These are phyloP conservation scores for Adelges cooleyi DNA, from an alignment of 1,140 invertebrate species.

Conservation along the genomic window DNA sequence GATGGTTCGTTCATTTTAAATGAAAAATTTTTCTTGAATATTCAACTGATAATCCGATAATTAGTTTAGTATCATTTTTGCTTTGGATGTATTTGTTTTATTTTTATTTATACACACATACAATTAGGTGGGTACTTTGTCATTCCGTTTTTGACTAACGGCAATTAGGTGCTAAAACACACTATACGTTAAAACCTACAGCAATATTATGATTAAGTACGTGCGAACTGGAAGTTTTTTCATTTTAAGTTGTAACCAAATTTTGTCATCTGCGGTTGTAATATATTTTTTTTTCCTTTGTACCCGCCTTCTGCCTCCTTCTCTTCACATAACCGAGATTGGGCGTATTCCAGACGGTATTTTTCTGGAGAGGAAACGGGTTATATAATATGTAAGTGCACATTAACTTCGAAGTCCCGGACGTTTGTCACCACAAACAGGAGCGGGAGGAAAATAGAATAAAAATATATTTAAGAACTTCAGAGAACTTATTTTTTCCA, in stretches of 20 bases:
- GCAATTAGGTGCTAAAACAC: conserved; percentile 16
- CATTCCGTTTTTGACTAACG: background rate
- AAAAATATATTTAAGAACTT: conserved; percentile 29
- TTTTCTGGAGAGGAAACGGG: conserved; percentile 18
- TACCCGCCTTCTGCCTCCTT: background rate
- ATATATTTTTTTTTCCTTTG: background rate
- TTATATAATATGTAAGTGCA: conserved; percentile 20
- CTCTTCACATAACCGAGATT: background rate
- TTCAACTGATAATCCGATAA: no score
- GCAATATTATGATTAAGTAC: conserved; percentile 23
- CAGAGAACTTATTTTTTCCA: conserved; percentile 26
- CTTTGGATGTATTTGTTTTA: background rate
- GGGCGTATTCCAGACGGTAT: conserved; percentile 23
- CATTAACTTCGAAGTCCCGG: conserved; percentile 16
- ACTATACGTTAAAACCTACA: background rate
- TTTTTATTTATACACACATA: background rate
- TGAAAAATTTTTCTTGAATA: no score
- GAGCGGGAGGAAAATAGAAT: conserved; percentile 13
- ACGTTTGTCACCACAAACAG: conserved; percentile 18
- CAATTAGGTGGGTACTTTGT: background rate
- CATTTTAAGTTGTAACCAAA: conserved; percentile 27
- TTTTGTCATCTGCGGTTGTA: conserved; percentile 18
- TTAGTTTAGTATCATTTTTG: no score
- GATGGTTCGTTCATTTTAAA: no score
- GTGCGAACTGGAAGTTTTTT: conserved; percentile 23